Conservation (phyloP, 2,113 vertebrate genomes). For the Opisthocomus hoazin region DNA sequence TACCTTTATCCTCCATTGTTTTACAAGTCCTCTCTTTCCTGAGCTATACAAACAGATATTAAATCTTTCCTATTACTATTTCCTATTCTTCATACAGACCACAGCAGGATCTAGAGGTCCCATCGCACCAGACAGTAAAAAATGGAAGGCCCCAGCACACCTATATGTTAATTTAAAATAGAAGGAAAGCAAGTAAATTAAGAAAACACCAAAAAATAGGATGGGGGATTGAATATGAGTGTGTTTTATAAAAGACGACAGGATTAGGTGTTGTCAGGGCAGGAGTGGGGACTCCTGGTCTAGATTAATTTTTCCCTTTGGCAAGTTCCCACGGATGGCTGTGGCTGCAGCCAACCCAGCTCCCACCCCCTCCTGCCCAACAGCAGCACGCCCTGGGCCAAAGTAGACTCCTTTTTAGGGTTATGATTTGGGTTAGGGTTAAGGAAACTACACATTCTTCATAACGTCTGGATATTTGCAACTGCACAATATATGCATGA, state of each 20-base stretch:
- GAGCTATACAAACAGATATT: background rate
- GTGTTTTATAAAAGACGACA: background rate
- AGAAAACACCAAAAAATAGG: background rate
- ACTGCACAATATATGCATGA: fast-evolving
- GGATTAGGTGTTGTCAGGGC: fast-evolving
- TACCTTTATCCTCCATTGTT: background rate
- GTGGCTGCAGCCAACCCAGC: background rate
- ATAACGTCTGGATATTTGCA: too few relatives aligned
- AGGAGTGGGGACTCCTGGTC: too few relatives aligned
- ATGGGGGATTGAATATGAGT: fast-evolving
- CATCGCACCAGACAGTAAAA: background rate
- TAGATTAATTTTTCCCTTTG: too few relatives aligned
- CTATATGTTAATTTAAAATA: background rate
- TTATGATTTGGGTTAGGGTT: background rate
- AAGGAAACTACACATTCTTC: background rate
- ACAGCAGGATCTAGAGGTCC: background rate
- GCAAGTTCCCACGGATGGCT: fast-evolving
- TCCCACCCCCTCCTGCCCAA: background rate
- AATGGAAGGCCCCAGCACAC: fast-evolving
- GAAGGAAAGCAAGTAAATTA: background rate
- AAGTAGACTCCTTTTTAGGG: background rate
- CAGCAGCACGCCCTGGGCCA: background rate
- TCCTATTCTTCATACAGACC: background rate
- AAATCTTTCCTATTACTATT: background rate
- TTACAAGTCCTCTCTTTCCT: background rate